These are phyloP conservation scores for Pavo muticus DNA, from an alignment of 2,113 vertebrate species.

Conservation along the genomic window DNA sequence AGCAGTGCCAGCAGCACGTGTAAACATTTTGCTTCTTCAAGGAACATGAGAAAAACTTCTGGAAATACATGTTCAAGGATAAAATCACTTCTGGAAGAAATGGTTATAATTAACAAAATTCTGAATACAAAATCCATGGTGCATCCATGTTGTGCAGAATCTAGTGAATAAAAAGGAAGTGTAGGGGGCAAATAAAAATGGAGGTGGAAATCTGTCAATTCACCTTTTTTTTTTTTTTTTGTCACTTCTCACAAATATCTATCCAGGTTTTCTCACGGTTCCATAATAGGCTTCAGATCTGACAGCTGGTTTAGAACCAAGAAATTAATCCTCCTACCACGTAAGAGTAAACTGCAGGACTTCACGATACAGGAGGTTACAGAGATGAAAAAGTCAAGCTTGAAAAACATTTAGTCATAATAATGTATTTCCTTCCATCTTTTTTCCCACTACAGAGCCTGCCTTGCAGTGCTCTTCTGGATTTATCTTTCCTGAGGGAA, in stretches of 20 bases:
- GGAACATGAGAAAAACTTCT: background rate
- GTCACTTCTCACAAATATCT: background rate
- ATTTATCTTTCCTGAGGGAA: background rate
- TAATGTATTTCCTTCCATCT: background rate
- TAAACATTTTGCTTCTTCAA: background rate
- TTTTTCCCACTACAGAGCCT: background rate
- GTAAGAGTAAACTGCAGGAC: background rate
- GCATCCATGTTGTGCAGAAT: background rate
- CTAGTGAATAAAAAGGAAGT: fast-evolving
- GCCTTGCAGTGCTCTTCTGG: background rate
- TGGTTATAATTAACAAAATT: background rate
- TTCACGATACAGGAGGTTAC: background rate
- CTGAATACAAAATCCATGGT: background rate
- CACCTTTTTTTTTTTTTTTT: background rate
- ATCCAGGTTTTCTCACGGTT: background rate
- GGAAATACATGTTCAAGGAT: background rate
- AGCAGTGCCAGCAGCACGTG: background rate
- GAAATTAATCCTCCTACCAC: background rate
- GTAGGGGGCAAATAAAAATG: background rate
- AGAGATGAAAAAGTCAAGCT: background rate
- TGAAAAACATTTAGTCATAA: background rate
- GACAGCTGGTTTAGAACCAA: background rate
- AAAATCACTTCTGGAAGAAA: background rate
- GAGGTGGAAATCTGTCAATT: background rate
- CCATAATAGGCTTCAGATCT: background rate